Percentiles rank a stretch among this genome's conserved stretches.
These are phyloP conservation scores for Galaxea fascicularis DNA, from an alignment of 92 coral and sea anemone species.

Conservation along the genomic window DNA sequence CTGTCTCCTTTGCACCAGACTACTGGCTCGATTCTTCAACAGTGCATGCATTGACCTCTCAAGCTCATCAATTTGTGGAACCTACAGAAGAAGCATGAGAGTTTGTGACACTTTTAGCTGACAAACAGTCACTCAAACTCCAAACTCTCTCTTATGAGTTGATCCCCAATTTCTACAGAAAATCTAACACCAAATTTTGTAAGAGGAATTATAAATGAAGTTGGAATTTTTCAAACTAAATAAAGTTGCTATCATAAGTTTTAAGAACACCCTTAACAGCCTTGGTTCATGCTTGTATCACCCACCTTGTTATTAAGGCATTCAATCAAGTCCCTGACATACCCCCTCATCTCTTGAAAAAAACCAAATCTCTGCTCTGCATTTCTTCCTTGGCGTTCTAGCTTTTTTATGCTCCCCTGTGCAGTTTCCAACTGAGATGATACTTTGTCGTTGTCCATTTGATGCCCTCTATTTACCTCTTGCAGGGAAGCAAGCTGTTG, in stretches of 20 bases:
- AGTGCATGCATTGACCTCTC: constrained; percentile 85
- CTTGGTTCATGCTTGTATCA: constrained; percentile 69
- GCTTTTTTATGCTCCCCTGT: constrained; percentile 78
- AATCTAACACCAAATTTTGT: no score
- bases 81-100: constrained; percentile 50
- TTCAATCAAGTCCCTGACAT: constrained; percentile 99
- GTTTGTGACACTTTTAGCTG: neutral
- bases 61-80: constrained; percentile 76
- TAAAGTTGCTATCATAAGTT: no score
- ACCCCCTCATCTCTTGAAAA: constrained; percentile 99
- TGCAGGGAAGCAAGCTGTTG: constrained; percentile 77
- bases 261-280: no score
- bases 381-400: constrained; percentile 76
- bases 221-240: no score
- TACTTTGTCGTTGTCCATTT: constrained; percentile 84
- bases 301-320: constrained; percentile 99
- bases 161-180: no score
- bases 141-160: no score
- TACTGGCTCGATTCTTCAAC: constrained; percentile 84
- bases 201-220: no score
- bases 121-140: no score
- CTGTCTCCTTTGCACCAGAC: constrained; percentile 90
- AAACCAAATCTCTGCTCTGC: constrained; percentile 93
- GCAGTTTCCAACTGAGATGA: constrained; percentile 83
- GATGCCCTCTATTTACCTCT: constrained; percentile 90